Percentiles rank a stretch among this genome's conserved stretches.
Evolutionary conservation across 2,888 invertebrate species (phyloP).

Genomic region (Clunio marinus): DNA sequence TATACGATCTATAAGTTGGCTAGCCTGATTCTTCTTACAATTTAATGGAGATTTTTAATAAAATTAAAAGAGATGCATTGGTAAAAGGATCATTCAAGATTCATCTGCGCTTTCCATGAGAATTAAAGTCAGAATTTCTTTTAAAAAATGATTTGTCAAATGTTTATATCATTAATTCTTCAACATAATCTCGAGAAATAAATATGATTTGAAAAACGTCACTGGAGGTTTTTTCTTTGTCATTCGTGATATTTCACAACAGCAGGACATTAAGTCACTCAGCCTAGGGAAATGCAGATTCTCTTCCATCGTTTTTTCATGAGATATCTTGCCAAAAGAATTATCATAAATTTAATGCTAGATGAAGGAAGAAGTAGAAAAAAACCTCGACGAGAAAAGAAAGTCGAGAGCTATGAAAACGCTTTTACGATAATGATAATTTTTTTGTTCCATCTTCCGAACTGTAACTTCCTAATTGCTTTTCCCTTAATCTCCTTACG

Average conservation of each 20-base stretch:
- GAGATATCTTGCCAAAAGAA: background rate
- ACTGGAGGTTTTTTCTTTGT: too few relatives aligned
- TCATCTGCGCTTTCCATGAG: too few relatives aligned
- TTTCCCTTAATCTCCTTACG: slow-evolving; percentile 36
- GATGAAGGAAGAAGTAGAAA: background rate
- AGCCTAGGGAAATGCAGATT: slow-evolving; percentile 1
- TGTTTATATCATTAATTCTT: too few relatives aligned
- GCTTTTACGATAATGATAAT: slow-evolving; percentile 38
- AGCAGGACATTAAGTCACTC: background rate
- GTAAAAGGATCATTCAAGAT: too few relatives aligned
- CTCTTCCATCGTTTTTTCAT: background rate
- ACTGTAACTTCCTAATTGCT: slow-evolving; percentile 39
- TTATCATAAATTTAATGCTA: slow-evolving; percentile 1
- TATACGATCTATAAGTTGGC: too few relatives aligned
- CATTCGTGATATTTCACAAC: background rate
- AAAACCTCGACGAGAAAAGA: background rate
- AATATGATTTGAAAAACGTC: too few relatives aligned
- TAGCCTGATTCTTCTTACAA: too few relatives aligned
- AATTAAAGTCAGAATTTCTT: too few relatives aligned
- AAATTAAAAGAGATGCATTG: too few relatives aligned
- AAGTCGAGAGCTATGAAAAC: background rate
- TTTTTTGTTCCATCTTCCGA: slow-evolving; percentile 5
- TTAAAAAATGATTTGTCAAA: too few relatives aligned
- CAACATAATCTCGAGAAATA: too few relatives aligned
- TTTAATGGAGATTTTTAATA: too few relatives aligned